phyloP scores from a whole-genome alignment of 2,888 invertebrate genomes.

The Galerucella nymphaeae region DNA sequence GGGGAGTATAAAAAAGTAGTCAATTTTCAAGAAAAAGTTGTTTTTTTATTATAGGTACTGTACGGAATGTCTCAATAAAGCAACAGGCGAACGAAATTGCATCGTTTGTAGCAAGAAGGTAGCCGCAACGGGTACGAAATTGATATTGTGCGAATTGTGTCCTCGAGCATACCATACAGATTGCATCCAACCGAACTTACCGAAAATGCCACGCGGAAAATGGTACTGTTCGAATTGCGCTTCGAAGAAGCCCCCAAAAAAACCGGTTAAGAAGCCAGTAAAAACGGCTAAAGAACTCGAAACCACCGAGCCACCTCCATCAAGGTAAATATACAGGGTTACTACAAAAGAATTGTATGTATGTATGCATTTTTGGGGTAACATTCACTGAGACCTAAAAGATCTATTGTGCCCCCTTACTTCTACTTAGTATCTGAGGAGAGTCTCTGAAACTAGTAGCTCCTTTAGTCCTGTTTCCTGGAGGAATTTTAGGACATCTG shows the following conservation, averaged over 20 bases:
- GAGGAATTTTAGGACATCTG: no score
- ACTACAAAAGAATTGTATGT: not conserved
- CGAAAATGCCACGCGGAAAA: slow-evolving; percentile 72
- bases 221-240: slow-evolving; percentile 87
- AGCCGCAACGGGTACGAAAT: slow-evolving; percentile 67
- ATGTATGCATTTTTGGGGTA: no score
- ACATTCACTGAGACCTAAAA: no score
- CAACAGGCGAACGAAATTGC: slow-evolving; percentile 92
- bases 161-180: slow-evolving; percentile 93
- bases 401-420: no score
- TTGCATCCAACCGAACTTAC: slow-evolving; percentile 89
- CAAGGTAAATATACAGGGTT: slow-evolving; percentile 61
- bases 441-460: no score
- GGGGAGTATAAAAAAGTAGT: no score
- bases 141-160: slow-evolving; percentile 91
- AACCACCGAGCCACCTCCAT: slow-evolving; percentile 69
- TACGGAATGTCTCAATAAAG: slow-evolving; percentile 94
- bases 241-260: slow-evolving; percentile 80
- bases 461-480: no score
- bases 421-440: no score
- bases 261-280: slow-evolving; percentile 70
- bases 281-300: slow-evolving; percentile 68
- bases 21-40: not conserved
- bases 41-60: slow-evolving; percentile 78
- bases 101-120: slow-evolving; percentile 88